Base-by-base conservation (phyloP, 2,888 invertebrate species). In the Scrobipalpa atriplicella region DNA sequence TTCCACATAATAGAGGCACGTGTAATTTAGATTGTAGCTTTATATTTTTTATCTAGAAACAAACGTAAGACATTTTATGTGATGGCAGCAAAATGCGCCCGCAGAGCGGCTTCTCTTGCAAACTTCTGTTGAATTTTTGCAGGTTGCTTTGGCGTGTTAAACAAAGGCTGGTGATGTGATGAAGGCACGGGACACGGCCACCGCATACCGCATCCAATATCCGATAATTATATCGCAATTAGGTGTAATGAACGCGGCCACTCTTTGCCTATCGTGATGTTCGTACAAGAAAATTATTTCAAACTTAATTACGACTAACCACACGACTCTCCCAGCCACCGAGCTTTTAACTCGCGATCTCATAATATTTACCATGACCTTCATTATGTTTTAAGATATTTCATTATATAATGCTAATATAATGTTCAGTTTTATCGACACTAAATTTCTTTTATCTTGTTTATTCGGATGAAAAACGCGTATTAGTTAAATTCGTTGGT, bases 201-300 rank as follows among this genome's bases (percentile, higher is more conserved):
- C 78, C 73, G 77, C 78, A 79, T 78, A 70, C 75, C 73, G 78
- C 78, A 73, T 83, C 82, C 79, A 82, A 86, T 79, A 82, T 79
- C 77, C 79, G 81, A 85, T 86, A 87, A 88, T 87, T 84, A 82
- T 78, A 78, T 79, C 75, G 85, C 84, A 84, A 88, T 88, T 86
- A 86, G 78, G 76, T 78, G 79, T 82, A 85, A 86, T 87, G 83
- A 81, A 81, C 79, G 80, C 79, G 74, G 74, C 71, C 75, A 76
- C 72, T 75, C 75, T 75, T 74, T 77, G 76, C 70, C 74, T 74
- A 77, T 76, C 73, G 77, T 72, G 72, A 67, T 38, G 61, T 73
- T 72, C 68, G 71, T 72, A 75, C 71, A 73, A 70, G 72, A 75
- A 82, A 75, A 81, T 78, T 79, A 78, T 79, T 79, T 80, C 75